These are phyloP conservation scores for Galaxea fascicularis DNA, from an alignment of 92 coral and sea anemone species.

Conservation along the genomic window DNA sequence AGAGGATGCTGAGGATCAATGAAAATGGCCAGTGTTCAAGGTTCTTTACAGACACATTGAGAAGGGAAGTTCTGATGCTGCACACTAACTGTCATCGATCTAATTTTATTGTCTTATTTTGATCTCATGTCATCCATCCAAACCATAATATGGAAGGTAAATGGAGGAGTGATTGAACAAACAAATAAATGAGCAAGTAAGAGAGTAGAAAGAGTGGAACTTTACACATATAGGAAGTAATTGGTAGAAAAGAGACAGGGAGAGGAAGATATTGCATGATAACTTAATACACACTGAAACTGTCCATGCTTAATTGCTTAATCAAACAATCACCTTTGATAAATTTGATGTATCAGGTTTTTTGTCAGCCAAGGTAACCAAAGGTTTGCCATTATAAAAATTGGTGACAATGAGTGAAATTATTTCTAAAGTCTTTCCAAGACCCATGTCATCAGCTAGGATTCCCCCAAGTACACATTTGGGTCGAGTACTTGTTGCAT, in stretches of 20 bases:
- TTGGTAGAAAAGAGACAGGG: too few species aligned
- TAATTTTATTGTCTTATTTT: too few species aligned
- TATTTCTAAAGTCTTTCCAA: slow-evolving; percentile 85
- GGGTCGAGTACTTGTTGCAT: slow-evolving; percentile 68
- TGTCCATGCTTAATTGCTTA: too few species aligned
- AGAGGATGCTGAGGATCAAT: neutral
- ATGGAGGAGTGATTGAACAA: neutral
- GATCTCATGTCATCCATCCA: too few species aligned
- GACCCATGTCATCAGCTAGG: slow-evolving; percentile 91
- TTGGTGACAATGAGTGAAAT: slow-evolving; percentile 77
- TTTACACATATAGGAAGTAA: too few species aligned
- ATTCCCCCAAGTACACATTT: slow-evolving; percentile 78
- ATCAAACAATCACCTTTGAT: slow-evolving; percentile 3
- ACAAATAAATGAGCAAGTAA: neutral
- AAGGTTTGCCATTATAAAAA: slow-evolving; percentile 74
- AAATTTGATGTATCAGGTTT: neutral
- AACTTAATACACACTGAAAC: neutral
- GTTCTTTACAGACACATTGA: neutral
- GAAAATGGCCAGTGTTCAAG: neutral
- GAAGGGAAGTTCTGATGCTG: neutral
- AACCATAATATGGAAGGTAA: too few species aligned
- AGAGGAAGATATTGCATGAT: neutral
- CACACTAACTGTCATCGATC: too few species aligned
- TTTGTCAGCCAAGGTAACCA: slow-evolving; percentile 72
- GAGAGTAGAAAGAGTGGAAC: too few species aligned